Base-by-base conservation (phyloP, 2,888 invertebrate species). In the Melinopterus prodromus region DNA sequence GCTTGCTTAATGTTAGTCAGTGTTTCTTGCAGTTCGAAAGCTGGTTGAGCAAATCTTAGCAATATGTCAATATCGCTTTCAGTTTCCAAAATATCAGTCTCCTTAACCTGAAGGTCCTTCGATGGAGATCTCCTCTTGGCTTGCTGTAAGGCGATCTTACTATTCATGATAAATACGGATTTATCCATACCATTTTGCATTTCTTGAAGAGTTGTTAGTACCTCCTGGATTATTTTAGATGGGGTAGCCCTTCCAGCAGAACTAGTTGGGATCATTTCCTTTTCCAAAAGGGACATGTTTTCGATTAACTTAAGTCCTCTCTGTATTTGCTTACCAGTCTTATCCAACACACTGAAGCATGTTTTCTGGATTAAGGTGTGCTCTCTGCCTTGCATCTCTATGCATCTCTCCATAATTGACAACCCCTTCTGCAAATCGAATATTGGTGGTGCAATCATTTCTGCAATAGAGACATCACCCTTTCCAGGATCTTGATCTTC, bases 311-410 rank as follows among this genome's bases (percentile, higher is more conserved):
- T 89, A 76, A 94, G 88, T 6, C 92, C 88, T 75, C 91, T 90
- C 76, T 92, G 90, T 82, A 94, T 88, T 82, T 92, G 90, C 74
- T 89, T 88, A 3, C 92, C 91, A 80, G 92, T 91, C 35, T 90
- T 92, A 84, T 93, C 92, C 79, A 94, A 89, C 80, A 94, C 92
- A 83, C 93, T 93, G 14, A 92, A 91, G 86, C 94, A 94, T 0
- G 94, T 94, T 85, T 92, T 91, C 85, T 94, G 93, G 0, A 94
- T 93, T 7, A 94, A 88, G 0, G 94, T 94, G 78, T 92, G 92
- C 12, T 92, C 93, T 69, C 92, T 92, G 83, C 92, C 93, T 87
- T 93, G 93, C 83, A 93, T 91, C 84, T 93, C 93, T 69, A 93
- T 91, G 85, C 94, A 94, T 86, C 93, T 93, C 87, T 94, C 93